Base-by-base conservation (phyloP, 2,888 invertebrate genomes). In the Petrolisthes manimaculis region DNA sequence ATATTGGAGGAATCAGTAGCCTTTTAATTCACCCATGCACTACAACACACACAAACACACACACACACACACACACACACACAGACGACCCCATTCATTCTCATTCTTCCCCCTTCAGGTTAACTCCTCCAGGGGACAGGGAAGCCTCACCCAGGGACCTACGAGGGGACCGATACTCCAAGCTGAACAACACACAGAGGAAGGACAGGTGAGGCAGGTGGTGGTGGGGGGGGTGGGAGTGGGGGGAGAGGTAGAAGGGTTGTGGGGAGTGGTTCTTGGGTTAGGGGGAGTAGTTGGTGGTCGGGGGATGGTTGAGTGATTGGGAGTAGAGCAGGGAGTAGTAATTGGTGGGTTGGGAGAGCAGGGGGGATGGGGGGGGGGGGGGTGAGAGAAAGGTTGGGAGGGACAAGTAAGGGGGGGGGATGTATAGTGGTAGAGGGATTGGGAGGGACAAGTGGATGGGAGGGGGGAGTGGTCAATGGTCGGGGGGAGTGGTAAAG, bases 141-240 rank as follows among this genome's bases (percentile, higher is more conserved):
- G 84, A 84, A 6, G 37, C 51, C 6, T 89, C 88, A 3, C 88
- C 85, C 21, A 67, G 21, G 9, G 88, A 89, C 78, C 83, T 89
- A 6, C 85, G 88, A n/a, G 88, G 88, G 24, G 82, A 77, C 54
- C 82, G 77, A 67, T 85, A 85, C 69, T 78, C 82, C 55, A 81
- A 53, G 24, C 81, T 84, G 24, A 55, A 84, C 37, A 84, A 87
- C 71, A 83, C 14, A 51, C 51, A 84, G 24, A 74, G 74, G 12
- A 24, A 51, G 54, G 4, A 74, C 8, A 14, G 74, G 56, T 56
- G 51, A 81, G 81, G 74, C 6, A 61, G 53, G 37, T 54, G 51
- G 21, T 75, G 8, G 21, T 12, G 14, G 4, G 8, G 77, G 67
- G 9, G 9, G n/a, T 21, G 37, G 56, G 3, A 5, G 12, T 4